Evolutionary conservation across 2,797 vertebrate species (phyloP).

Genomic region (Agapornis canus): DNA sequence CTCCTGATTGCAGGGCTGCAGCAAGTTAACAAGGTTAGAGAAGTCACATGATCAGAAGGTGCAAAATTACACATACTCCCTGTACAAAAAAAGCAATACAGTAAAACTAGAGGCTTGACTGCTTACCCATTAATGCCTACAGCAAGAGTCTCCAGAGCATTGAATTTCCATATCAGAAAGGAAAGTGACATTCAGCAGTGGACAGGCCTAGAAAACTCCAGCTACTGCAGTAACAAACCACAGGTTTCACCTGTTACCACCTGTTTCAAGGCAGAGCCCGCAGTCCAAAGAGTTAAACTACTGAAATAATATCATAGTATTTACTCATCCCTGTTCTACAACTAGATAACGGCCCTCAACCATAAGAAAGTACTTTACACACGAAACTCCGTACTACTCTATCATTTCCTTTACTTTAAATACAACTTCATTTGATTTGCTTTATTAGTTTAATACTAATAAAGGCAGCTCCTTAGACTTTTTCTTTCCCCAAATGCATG

Average conservation of each 20-base stretch:
- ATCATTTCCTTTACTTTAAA: neutral
- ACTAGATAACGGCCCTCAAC: neutral
- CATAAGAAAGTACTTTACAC: neutral
- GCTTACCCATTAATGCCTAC: slow-evolving; percentile 50
- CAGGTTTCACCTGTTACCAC: no score
- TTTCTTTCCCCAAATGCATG: neutral
- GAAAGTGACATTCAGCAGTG: neutral
- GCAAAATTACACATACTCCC: neutral
- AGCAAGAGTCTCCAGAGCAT: slow-evolving; percentile 1
- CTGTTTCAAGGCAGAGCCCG: neutral
- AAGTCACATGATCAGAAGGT: neutral
- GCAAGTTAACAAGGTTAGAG: neutral
- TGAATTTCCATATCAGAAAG: slow-evolving; percentile 16
- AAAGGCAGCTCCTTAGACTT: neutral
- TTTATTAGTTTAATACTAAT: neutral
- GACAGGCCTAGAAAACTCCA: neutral
- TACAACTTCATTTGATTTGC: neutral
- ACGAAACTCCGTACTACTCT: neutral
- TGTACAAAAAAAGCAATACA: neutral
- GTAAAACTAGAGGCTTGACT: neutral
- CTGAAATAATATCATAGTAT: neutral
- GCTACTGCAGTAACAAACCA: neutral
- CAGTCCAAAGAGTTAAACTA: neutral
- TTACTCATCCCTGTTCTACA: neutral
- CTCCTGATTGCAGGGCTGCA: neutral